Conservation (phyloP, 2,888 invertebrate genomes). For the Germaria angustata region DNA sequence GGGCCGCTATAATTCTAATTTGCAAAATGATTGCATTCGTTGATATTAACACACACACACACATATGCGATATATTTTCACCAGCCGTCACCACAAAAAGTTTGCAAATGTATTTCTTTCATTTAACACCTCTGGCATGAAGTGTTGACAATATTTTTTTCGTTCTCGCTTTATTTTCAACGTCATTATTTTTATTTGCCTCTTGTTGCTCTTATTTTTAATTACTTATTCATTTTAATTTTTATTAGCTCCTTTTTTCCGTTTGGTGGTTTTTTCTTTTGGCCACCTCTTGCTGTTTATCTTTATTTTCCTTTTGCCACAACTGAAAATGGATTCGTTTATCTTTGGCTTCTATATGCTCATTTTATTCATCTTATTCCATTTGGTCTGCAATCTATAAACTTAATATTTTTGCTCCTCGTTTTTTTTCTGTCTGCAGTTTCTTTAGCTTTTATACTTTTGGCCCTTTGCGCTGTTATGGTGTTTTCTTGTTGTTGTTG, state of each 20-base stretch:
- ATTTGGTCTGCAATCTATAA: slow-evolving; percentile 26
- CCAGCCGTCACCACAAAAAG: not conserved
- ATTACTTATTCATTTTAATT: slow-evolving; percentile 65
- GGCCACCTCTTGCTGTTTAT: slow-evolving; percentile 50
- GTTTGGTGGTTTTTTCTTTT: slow-evolving; percentile 48
- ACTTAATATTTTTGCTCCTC: slow-evolving; percentile 39
- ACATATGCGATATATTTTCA: not conserved
- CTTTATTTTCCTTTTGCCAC: slow-evolving; percentile 42
- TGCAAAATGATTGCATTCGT: slow-evolving; percentile 32
- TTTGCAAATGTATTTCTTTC: slow-evolving; percentile 13
- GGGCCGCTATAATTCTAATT: not conserved
- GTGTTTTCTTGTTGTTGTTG: not conserved
- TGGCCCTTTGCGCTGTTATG: not conserved
- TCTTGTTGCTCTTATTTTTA: slow-evolving; percentile 50
- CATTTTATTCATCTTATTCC: slow-evolving; percentile 43
- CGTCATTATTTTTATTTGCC: slow-evolving; percentile 35
- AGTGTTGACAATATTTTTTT: slow-evolving; percentile 48
- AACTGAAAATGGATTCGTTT: slow-evolving; percentile 63
- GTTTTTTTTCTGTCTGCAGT: not conserved
- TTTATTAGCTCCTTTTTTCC: slow-evolving; percentile 56
- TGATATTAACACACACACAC: not conserved
- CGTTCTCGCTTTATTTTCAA: slow-evolving; percentile 5
- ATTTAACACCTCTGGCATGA: slow-evolving; percentile 50
- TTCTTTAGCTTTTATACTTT: slow-evolving; percentile 6
- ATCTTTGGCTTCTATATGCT: slow-evolving; percentile 62